These are phyloP conservation scores for Platerodrilus igneus DNA, from an alignment of 2,888 invertebrate genomes.

Conservation along the genomic window DNA sequence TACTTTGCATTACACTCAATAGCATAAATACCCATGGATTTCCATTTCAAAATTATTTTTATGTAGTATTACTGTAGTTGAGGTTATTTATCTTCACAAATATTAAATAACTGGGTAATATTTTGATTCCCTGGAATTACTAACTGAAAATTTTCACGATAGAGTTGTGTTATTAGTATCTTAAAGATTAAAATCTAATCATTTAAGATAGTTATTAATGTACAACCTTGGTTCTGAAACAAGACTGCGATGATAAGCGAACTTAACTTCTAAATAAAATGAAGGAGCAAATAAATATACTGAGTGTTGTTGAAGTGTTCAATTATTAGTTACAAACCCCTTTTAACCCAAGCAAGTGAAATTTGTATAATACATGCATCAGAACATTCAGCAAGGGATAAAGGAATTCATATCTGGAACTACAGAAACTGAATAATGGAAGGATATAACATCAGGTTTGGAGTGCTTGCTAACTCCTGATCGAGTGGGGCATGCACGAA, in stretches of 20 bases:
- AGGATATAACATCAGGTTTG: conserved; percentile 40
- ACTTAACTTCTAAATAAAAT: conserved; percentile 25
- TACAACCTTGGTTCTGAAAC: conserved; percentile 24
- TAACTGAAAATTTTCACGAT: too few relatives aligned
- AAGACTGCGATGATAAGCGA: conserved; percentile 23
- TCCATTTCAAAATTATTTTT: too few relatives aligned
- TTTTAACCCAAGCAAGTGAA: conserved; percentile 43
- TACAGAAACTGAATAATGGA: conserved; percentile 31
- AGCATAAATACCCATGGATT: too few relatives aligned
- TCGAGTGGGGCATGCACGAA: conserved; percentile 48
- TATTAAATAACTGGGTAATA: too few relatives aligned
- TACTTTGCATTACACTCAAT: too few relatives aligned
- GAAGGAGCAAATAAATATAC: conserved; percentile 26
- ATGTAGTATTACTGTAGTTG: too few relatives aligned
- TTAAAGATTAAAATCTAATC: conserved; percentile 11
- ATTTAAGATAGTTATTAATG: conserved; percentile 17
- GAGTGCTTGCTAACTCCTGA: conserved; percentile 61
- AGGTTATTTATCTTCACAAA: too few relatives aligned
- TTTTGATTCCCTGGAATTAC: too few relatives aligned
- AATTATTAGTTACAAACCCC: too few relatives aligned
- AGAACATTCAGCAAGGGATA: conserved; percentile 43
- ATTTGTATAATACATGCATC: conserved; percentile 50
- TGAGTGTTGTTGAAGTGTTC: conserved; percentile 47
- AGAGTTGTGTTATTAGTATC: too few relatives aligned
- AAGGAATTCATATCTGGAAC: conserved; percentile 34